phyloP scores from a whole-genome alignment of 2,113 vertebrate species.

The Polypterus bichir region DNA sequence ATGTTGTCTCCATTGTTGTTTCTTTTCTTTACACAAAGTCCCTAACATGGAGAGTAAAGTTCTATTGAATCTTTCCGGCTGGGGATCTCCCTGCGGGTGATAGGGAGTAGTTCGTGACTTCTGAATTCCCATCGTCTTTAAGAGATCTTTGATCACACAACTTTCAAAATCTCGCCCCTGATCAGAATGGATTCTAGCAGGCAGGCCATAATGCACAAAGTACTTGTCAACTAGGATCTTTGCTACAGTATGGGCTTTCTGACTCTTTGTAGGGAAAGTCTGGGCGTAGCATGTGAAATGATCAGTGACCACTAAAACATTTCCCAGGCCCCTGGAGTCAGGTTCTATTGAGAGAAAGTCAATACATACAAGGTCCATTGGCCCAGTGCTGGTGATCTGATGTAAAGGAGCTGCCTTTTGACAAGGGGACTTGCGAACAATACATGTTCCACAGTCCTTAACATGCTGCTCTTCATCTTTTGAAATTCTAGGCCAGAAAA shows the following conservation, averaged over 20 bases:
- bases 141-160: too few relatives aligned
- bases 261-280: too few relatives aligned
- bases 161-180: too few relatives aligned
- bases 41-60: background rate
- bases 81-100: background rate
- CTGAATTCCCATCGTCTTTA: background rate
- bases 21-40: too few relatives aligned
- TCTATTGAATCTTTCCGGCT: background rate
- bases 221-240: too few relatives aligned
- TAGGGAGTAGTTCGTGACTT: background rate
- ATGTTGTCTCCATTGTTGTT: too few relatives aligned
- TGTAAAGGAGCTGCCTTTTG: constrained; percentile 12
- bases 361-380: constrained; percentile 8
- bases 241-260: too few relatives aligned
- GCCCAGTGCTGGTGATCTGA: constrained; percentile 2
- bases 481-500: constrained; percentile 13
- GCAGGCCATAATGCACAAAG: too few relatives aligned
- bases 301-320: too few relatives aligned
- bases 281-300: too few relatives aligned
- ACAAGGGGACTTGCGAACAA: too few relatives aligned
- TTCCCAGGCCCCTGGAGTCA: constrained; percentile 5
- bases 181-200: too few relatives aligned
- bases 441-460: constrained; percentile 7
- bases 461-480: constrained; percentile 6
- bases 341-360: constrained; percentile 2